Evolutionary conservation across 2,888 invertebrate species (phyloP).

Genomic region (Drymonia ruficornis): DNA sequence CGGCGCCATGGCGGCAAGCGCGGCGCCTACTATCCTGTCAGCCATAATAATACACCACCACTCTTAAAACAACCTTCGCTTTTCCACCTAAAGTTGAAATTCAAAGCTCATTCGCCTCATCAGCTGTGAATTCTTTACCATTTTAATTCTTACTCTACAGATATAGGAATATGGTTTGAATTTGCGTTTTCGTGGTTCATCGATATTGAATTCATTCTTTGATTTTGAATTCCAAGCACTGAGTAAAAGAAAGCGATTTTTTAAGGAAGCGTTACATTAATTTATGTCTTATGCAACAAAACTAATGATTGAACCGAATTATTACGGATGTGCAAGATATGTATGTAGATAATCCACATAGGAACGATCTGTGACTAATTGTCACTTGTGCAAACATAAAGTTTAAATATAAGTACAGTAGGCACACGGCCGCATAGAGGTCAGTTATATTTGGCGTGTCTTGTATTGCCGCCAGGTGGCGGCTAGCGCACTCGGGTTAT

Average conservation of each 20-base stretch:
- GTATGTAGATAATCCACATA: slow-evolving; percentile 7
- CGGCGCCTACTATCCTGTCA: slow-evolving; percentile 82
- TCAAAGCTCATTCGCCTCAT: slow-evolving; percentile 30
- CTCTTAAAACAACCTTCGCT: slow-evolving; percentile 39
- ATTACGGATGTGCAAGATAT: slow-evolving; percentile 20
- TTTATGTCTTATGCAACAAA: slow-evolving; percentile 57
- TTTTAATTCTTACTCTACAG: slow-evolving; percentile 47
- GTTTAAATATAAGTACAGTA: slow-evolving; percentile 32
- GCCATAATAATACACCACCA: slow-evolving; percentile 45
- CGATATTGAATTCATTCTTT: slow-evolving; percentile 66
- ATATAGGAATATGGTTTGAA: slow-evolving; percentile 32
- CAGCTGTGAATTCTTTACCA: slow-evolving; percentile 52
- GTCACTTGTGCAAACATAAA: slow-evolving; percentile 34
- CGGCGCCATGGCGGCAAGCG: slow-evolving; percentile 79
- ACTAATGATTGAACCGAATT: slow-evolving; percentile 14
- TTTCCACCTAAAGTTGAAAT: slow-evolving; percentile 23
- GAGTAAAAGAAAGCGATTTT: slow-evolving; percentile 79
- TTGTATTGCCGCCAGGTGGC: slow-evolving; percentile 58
- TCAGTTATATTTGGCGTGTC: slow-evolving; percentile 63
- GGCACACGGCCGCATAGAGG: slow-evolving; percentile 29
- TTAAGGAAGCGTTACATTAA: slow-evolving; percentile 72
- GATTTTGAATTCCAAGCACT: slow-evolving; percentile 79
- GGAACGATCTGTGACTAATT: slow-evolving; percentile 27
- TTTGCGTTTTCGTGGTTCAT: slow-evolving; percentile 25
- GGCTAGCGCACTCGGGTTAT: slow-evolving; percentile 38